A percentile compares a stretch with the other conserved stretches of the same genome.
These are phyloP conservation scores for Euwallacea fornicatus DNA, from an alignment of 1,140 invertebrate species.

Conservation along the genomic window DNA sequence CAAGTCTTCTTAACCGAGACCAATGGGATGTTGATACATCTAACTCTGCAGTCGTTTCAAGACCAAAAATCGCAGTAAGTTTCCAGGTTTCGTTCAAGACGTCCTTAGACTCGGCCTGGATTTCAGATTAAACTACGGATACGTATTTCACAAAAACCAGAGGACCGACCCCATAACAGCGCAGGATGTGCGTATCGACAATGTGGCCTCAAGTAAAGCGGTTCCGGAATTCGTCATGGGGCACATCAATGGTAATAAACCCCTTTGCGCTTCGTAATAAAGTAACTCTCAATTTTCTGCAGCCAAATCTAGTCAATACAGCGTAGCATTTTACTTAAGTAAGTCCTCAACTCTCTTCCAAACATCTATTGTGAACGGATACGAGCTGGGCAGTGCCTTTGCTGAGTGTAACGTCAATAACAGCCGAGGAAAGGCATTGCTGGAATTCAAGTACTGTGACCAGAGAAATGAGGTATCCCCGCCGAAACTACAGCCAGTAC, in stretches of 20 bases:
- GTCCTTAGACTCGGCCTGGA: not conserved
- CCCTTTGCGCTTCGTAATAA: not conserved
- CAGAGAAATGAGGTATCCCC: conserved; percentile 24
- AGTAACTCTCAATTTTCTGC: not conserved
- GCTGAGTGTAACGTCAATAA: conserved; percentile 42
- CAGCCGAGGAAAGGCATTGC: conserved; percentile 38
- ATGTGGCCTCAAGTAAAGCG: conserved; percentile 38
- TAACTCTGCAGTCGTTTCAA: conserved; percentile 40
- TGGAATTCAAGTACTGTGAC: conserved; percentile 41
- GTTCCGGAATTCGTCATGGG: conserved; percentile 41
- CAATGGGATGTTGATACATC: conserved; percentile 43
- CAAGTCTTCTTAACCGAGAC: conserved; percentile 39
- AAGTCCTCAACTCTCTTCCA: conserved; percentile 4
- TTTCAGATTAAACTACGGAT: conserved; percentile 49
- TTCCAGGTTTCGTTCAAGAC: not conserved
- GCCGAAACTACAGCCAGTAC: conserved; percentile 8
- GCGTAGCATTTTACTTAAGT: conserved; percentile 32
- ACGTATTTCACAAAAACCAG: conserved; percentile 41
- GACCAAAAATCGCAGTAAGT: conserved; percentile 44
- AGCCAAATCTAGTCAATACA: conserved; percentile 16
- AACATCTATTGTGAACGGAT: conserved; percentile 20
- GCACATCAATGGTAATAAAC: conserved; percentile 42
- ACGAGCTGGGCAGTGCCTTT: conserved; percentile 38
- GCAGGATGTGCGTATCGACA: conserved; percentile 44
- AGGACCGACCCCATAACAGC: conserved; percentile 39